Evolutionary conservation across 2,888 invertebrate species (phyloP).

Genomic region (Parnassius smintheus): DNA sequence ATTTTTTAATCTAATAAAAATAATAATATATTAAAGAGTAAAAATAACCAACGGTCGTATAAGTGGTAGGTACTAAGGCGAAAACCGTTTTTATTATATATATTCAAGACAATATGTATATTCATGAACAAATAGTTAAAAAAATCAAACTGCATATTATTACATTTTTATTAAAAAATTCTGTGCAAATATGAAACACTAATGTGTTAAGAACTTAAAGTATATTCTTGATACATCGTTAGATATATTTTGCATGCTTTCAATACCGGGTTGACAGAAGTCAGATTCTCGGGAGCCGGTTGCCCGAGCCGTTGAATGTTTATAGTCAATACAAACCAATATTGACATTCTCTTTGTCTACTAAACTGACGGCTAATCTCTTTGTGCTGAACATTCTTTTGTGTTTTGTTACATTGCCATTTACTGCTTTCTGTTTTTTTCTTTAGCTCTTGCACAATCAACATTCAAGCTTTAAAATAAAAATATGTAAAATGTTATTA

Average conservation of each 20-base stretch:
- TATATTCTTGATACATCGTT: constrained; percentile 51
- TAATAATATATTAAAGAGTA: no score
- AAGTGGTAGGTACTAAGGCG: no score
- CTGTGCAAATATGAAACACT: no score
- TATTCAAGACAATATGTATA: no score
- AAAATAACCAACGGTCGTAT: no score
- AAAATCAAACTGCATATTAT: no score
- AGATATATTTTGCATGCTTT: constrained; percentile 46
- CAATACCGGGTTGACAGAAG: constrained; percentile 37
- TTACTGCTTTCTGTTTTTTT: constrained; percentile 38
- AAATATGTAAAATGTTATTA: neutral
- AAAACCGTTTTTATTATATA: no score
- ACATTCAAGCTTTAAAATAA: constrained; percentile 7
- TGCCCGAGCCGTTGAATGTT: constrained; percentile 57
- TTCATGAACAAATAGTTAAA: no score
- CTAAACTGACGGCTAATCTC: constrained; percentile 67
- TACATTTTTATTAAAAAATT: no score
- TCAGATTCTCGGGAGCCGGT: constrained; percentile 62
- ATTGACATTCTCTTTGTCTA: constrained; percentile 74
- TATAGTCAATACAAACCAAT: constrained; percentile 68
- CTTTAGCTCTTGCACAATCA: constrained; percentile 21
- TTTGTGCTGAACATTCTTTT: constrained; percentile 63
- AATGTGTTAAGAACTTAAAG: no score
- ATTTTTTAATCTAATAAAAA: no score
- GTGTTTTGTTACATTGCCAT: constrained; percentile 44